Conservation (phyloP, 1,140 invertebrate species). For the Bicyclus anynana region DNA sequence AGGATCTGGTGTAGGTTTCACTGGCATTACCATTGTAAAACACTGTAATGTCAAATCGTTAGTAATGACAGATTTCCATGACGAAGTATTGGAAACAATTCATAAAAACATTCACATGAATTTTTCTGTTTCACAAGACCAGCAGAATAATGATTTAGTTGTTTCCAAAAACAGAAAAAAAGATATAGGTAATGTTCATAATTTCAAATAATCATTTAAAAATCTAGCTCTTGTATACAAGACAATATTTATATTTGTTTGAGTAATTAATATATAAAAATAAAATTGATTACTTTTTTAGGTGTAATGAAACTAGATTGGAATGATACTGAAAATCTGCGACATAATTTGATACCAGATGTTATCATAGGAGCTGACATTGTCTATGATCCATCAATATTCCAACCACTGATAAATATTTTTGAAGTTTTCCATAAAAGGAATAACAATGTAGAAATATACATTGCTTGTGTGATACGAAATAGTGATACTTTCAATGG, state of each 20-base stretch:
- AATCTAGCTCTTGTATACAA: no score
- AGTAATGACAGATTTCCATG: conserved; percentile 52
- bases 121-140: conserved; percentile 29
- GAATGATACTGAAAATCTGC: conserved; percentile 40
- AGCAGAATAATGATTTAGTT: conserved; percentile 6
- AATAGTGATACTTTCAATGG: conserved; percentile 53
- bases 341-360: conserved; percentile 39
- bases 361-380: conserved; percentile 65
- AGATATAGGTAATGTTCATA: conserved; percentile 40
- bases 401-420: conserved; percentile 51
- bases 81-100: conserved; percentile 52
- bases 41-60: conserved; percentile 45
- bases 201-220: no score
- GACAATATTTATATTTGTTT: neutral
- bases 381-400: conserved; percentile 62
- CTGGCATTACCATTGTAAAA: conserved; percentile 55
- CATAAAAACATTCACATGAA: conserved; percentile 56
- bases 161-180: conserved; percentile 22
- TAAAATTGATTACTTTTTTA: no score
- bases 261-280: no score
- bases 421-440: conserved; percentile 39
- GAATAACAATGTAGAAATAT: conserved; percentile 50
- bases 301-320: conserved; percentile 52
- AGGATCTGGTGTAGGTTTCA: conserved; percentile 65
- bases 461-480: conserved; percentile 58